Percentiles rank a stretch among this genome's conserved stretches.
Evolutionary conservation across 64 coral and sea anemone genomes (phyloP).

Genomic region (Astreopora myriophthalma): DNA sequence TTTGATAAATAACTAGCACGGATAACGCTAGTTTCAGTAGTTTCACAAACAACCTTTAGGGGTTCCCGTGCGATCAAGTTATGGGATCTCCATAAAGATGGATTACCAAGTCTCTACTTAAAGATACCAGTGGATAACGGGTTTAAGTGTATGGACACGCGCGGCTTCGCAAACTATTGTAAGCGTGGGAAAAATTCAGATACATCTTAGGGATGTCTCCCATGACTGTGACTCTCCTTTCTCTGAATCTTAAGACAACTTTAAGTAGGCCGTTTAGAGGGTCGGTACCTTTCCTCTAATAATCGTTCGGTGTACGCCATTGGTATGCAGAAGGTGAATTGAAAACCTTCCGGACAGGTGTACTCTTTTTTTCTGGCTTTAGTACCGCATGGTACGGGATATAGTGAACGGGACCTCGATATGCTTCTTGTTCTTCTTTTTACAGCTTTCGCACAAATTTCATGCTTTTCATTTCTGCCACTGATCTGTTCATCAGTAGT

Average conservation of each 20-base stretch:
- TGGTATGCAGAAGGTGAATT: constrained; percentile 19
- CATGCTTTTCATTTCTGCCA: background rate
- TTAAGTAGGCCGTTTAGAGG: constrained; percentile 55
- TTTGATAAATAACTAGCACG: too few species aligned
- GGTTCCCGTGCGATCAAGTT: too few species aligned
- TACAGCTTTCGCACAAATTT: background rate
- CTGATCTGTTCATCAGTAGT: background rate
- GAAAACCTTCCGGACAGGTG: constrained; percentile 13
- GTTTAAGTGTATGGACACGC: too few species aligned
- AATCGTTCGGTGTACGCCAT: constrained; percentile 25
- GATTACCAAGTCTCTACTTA: too few species aligned
- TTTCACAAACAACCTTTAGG: too few species aligned
- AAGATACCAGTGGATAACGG: too few species aligned
- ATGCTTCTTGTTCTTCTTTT: background rate
- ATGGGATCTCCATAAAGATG: too few species aligned
- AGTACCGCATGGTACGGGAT: background rate
- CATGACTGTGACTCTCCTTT: background rate
- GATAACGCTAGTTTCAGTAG: too few species aligned
- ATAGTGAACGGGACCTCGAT: constrained; percentile 36
- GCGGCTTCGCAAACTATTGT: too few species aligned
- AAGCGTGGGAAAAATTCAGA: too few species aligned
- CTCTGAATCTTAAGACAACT: constrained; percentile 45
- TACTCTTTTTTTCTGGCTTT: constrained; percentile 12
- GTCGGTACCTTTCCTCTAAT: constrained; percentile 37
- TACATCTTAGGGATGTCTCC: constrained; percentile 29